These are phyloP conservation scores for Chloroclystis v-ata DNA, from an alignment of 2,888 invertebrate species.

Conservation along the genomic window DNA sequence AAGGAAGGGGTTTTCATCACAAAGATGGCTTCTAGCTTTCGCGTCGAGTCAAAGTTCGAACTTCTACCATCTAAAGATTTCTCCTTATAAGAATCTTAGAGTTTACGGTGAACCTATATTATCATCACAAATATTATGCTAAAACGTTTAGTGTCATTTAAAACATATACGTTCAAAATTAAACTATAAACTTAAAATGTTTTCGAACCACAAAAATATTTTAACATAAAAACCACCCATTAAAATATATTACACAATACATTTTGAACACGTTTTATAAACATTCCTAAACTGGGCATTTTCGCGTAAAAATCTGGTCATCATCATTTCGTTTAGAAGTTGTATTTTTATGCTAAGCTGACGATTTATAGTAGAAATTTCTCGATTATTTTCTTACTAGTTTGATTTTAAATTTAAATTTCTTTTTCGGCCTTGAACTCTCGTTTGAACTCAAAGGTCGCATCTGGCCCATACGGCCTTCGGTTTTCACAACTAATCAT, in stretches of 20 bases:
- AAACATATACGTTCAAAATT: too few relatives aligned
- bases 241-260: conserved; percentile 7
- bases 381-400: conserved; percentile 12
- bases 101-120: too few relatives aligned
- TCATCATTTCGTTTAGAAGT: conserved; percentile 12
- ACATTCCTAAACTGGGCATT: conserved; percentile 9
- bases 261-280: conserved; percentile 8
- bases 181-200: neutral
- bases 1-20: too few relatives aligned
- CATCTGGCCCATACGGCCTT: conserved; percentile 6
- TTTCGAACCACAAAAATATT: neutral
- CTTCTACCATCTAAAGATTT: too few relatives aligned
- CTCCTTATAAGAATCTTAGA: too few relatives aligned
- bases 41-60: too few relatives aligned
- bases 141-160: neutral
- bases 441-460: conserved; percentile 22
- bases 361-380: conserved; percentile 18
- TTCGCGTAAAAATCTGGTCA: conserved; percentile 9
- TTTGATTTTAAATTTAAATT: conserved; percentile 32
- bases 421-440: conserved; percentile 40
- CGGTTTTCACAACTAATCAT: conserved; percentile 13
- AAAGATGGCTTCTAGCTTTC: too few relatives aligned
- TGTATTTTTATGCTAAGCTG: conserved; percentile 17
- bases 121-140: too few relatives aligned
- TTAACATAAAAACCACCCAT: conserved; percentile 6